Conservation (phyloP, 2,113 vertebrate genomes). For the Melierax canorus region DNA sequence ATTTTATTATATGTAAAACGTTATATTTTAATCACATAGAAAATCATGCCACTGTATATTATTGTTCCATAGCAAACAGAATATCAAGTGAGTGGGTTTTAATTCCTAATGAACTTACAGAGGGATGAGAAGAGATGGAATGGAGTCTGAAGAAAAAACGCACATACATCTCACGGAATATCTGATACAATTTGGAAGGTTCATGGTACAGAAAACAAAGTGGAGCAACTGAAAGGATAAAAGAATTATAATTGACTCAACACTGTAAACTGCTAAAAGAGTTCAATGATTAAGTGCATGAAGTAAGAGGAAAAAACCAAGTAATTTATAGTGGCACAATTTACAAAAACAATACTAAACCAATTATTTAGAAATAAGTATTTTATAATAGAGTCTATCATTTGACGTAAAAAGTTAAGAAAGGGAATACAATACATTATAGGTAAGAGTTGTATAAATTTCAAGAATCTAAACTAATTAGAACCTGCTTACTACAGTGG, state of each 20-base stretch:
- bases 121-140: constrained; percentile 94
- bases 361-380: background rate
- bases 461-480: background rate
- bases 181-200: constrained; percentile 92
- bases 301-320: background rate
- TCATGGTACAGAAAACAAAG: constrained; percentile 97
- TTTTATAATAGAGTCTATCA: background rate
- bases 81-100: background rate
- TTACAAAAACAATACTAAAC: background rate
- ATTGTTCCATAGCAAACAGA: constrained; percentile 5
- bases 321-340: background rate
- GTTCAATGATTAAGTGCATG: constrained; percentile 9
- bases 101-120: constrained; percentile 79
- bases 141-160: constrained; percentile 98
- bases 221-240: constrained; percentile 87
- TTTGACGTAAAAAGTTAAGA: background rate
- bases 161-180: constrained; percentile 97
- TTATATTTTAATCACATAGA: background rate
- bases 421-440: background rate
- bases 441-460: background rate
- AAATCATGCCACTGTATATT: background rate
- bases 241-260: constrained; percentile 40
- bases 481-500: background rate
- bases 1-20: background rate
- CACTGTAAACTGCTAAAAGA: background rate